These are phyloP conservation scores for Enteromius fasciolatus DNA, from an alignment of 2,797 vertebrate species.

Conservation along the genomic window DNA sequence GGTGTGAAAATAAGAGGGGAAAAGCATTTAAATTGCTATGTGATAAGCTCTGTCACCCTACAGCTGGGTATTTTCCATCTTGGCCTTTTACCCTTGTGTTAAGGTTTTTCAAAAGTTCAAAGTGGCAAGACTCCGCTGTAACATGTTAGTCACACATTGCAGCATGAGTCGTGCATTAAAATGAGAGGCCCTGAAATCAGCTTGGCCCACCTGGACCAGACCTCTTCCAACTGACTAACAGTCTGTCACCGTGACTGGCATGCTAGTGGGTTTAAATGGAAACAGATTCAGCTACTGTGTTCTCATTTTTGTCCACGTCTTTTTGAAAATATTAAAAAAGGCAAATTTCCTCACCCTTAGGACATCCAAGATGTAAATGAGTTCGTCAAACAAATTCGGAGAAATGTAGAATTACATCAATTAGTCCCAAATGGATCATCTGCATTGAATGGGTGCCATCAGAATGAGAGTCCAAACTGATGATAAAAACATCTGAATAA, in stretches of 20 bases:
- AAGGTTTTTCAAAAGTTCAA: slow-evolving; percentile 58
- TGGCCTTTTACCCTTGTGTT: slow-evolving; percentile 26
- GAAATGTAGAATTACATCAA: neutral
- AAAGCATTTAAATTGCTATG: slow-evolving; percentile 8
- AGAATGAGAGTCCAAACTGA: neutral
- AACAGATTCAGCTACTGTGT: slow-evolving; percentile 51
- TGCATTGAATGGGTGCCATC: neutral
- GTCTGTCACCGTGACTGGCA: slow-evolving; percentile 67
- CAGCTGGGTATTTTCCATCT: slow-evolving; percentile 22
- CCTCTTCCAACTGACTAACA: slow-evolving; percentile 63
- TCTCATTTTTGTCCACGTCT: neutral
- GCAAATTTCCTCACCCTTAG: neutral
- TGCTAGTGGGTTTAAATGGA: slow-evolving; percentile 61
- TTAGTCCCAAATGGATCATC: neutral
- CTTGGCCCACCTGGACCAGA: slow-evolving; percentile 69
- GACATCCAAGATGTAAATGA: neutral
- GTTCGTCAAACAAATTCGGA: neutral
- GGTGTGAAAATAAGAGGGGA: slow-evolving; percentile 4
- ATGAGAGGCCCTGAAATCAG: slow-evolving; percentile 69
- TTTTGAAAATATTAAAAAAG: neutral
- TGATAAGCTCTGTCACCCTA: neutral
- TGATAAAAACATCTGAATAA: neutral
- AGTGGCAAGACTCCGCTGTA: slow-evolving; percentile 54
- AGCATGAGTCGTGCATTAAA: slow-evolving; percentile 65
- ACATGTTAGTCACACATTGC: slow-evolving; percentile 78